A percentile compares a stretch with the other conserved stretches of the same genome.
phyloP scores from a whole-genome alignment of 2,113 vertebrate genomes.

The Solea senegalensis region DNA sequence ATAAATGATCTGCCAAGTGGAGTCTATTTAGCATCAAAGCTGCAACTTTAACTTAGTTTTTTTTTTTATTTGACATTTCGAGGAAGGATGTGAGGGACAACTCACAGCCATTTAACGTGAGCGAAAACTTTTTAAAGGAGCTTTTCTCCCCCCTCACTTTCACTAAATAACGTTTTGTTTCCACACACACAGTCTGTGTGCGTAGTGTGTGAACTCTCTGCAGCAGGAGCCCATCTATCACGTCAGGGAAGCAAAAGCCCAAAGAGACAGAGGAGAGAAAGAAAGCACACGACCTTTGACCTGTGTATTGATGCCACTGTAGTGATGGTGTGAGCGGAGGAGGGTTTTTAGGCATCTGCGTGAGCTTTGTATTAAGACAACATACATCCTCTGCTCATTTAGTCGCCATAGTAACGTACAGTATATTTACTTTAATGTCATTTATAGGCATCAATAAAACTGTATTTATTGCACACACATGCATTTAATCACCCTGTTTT shows the following conservation, averaged over 20 bases:
- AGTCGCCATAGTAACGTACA: slow-evolving; percentile 6
- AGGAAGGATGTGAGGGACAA: not conserved
- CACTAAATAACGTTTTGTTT: slow-evolving; percentile 34
- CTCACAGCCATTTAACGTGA: slow-evolving; percentile 5
- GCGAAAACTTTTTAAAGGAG: slow-evolving; percentile 1
- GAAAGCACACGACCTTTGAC: slow-evolving; percentile 31
- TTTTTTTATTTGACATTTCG: not conserved
- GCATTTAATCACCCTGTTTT: too few relatives aligned
- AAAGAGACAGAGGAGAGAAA: slow-evolving; percentile 30
- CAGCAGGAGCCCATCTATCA: slow-evolving; percentile 39
- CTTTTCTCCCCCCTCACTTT: not conserved
- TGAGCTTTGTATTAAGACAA: not conserved
- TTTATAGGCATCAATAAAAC: not conserved
- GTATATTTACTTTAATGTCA: not conserved
- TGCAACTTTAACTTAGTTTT: not conserved
- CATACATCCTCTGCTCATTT: not conserved
- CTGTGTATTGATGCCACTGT: slow-evolving; percentile 1
- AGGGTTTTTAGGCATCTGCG: not conserved
- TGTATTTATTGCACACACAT: too few relatives aligned
- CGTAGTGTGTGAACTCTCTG: slow-evolving; percentile 12
- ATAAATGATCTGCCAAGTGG: slow-evolving; percentile 3
- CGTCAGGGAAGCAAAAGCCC: slow-evolving; percentile 15
- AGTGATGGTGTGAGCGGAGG: not conserved
- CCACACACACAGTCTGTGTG: not conserved
- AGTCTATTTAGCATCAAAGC: not conserved